A percentile compares a stretch with the other conserved stretches of the same genome.
Evolutionary conservation across 2,888 invertebrate species (phyloP).

Genomic region (Eristalis tenax): DNA sequence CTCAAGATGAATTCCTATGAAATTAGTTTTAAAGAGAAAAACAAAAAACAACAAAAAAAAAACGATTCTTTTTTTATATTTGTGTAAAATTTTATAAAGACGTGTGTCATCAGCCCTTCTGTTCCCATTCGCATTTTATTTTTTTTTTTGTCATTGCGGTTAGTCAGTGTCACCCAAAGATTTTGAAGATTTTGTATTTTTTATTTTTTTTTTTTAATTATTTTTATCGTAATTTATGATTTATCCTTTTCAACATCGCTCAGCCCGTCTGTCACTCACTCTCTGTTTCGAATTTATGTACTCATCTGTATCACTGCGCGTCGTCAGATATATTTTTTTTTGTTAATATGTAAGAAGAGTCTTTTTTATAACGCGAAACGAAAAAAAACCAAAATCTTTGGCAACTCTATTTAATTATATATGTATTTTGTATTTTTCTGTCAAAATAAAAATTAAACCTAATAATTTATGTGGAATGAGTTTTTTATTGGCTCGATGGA

Average conservation of each 20-base stretch:
- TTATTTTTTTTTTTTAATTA: background rate
- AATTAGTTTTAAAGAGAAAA: slow-evolving; percentile 25
- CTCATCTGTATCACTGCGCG: slow-evolving; percentile 5
- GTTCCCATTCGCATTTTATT: background rate
- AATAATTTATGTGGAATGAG: slow-evolving; percentile 34
- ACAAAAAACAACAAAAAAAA: background rate
- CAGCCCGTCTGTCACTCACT: background rate
- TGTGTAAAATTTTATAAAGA: slow-evolving; percentile 4
- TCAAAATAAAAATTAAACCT: slow-evolving; percentile 59
- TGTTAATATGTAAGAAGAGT: slow-evolving; percentile 39
- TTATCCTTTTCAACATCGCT: slow-evolving; percentile 4
- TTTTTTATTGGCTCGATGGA: too few relatives aligned
- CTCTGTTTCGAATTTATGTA: slow-evolving; percentile 19
- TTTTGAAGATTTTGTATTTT: slow-evolving; percentile 28
- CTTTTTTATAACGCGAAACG: slow-evolving; percentile 34
- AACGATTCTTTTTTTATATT: slow-evolving; percentile 1
- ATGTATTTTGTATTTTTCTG: slow-evolving; percentile 27
- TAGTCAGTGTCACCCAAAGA: slow-evolving; percentile 62
- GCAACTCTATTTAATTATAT: slow-evolving; percentile 56
- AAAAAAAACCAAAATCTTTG: slow-evolving; percentile 33
- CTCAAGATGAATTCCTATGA: slow-evolving; percentile 44
- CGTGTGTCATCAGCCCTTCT: background rate
- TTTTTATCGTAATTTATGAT: background rate
- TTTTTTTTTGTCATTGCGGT: slow-evolving; percentile 22
- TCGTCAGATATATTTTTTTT: slow-evolving; percentile 12